Evolutionary conservation across 2,113 vertebrate genomes (phyloP).

Genomic region (Polypterus senegalus): DNA sequence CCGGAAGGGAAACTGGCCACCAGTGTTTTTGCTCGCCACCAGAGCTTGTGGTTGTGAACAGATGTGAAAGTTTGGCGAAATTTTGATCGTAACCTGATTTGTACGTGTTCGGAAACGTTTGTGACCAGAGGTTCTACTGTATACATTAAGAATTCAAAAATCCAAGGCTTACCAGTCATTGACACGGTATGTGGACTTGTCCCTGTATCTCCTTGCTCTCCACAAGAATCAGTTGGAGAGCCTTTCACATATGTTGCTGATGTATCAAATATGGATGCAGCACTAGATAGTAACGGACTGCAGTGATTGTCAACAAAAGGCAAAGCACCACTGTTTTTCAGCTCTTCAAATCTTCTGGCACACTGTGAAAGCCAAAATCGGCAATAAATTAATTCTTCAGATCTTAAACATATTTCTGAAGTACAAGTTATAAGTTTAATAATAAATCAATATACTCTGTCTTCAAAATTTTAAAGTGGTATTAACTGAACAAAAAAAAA

Average conservation of each 20-base stretch:
- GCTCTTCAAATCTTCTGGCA: slow-evolving; percentile 83
- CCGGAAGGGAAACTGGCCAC: too few species aligned
- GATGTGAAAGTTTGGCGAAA: too few species aligned
- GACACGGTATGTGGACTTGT: slow-evolving; percentile 54
- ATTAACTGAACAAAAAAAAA: too few species aligned
- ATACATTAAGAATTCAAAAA: too few species aligned
- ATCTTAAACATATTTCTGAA: too few species aligned
- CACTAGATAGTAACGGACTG: slow-evolving; percentile 54
- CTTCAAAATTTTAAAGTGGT: too few species aligned
- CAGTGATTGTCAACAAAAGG: slow-evolving; percentile 79
- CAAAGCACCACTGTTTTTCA: slow-evolving; percentile 66
- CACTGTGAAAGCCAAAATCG: slow-evolving; percentile 52
- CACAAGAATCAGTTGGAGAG: slow-evolving; percentile 50
- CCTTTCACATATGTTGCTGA: slow-evolving; percentile 67
- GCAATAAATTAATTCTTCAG: not conserved
- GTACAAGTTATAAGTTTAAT: not conserved
- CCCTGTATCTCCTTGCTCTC: slow-evolving; percentile 48
- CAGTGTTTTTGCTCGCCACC: too few species aligned
- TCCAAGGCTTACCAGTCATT: slow-evolving; percentile 49
- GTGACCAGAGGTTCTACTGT: too few species aligned
- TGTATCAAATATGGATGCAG: slow-evolving; percentile 54
- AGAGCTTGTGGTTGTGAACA: too few species aligned
- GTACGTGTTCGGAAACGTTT: too few species aligned
- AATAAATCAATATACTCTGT: too few species aligned
- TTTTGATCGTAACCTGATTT: too few species aligned